Evolutionary conservation across 1,140 invertebrate genomes (phyloP), one percentile per base, ranked within the genome.

Genomic region (Aphelenchoides fujianensis): DNA sequence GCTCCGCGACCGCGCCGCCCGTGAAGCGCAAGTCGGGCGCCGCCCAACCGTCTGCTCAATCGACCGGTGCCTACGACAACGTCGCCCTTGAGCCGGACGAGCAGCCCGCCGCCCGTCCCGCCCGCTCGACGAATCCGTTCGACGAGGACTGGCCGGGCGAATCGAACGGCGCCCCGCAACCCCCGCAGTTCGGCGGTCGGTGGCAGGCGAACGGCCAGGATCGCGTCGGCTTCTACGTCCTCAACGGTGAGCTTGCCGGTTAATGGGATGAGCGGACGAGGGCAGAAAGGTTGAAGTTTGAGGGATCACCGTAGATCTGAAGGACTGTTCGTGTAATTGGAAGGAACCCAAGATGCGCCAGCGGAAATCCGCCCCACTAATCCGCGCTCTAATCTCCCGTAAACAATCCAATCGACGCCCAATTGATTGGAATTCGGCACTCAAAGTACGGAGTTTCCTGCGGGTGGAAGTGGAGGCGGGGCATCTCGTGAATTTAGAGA

Each of bases 241-340:
- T 59, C 28, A 59, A 59, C 19, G 55, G 55, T 59, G 23, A 59
- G 55, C 27, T 59, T 23, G 5, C 55, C 23, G 41, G 23, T 48
- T 48, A 23, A 12, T 23, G 41, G 12, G 23, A 12, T 48, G 12
- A 12, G 23, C 23, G 23, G 12, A n/a, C n/a, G n/a, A n/a, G 12
- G 12, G 23, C 12, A 48, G 12, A 12, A 12, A 48, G 41, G 12
- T 48, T 48, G 41, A 23, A 48, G 23, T 12, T 48, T 23, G 12
- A 48, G 23, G 41, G 41, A 48, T 48, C 41, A 48, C n/a, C n/a
- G n/a, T n/a, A 48, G 23, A 48, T 12, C 41, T 48, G 23, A 48
- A n/a, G 12, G 12, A 12, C 23, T 12, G 23, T 48, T 12, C 23
- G 23, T 12, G 23, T 12, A 48, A 48, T 48, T 48, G 41, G 12